Evolutionary conservation across 2,113 vertebrate genomes (phyloP).

Genomic region (Scomber scombrus): DNA sequence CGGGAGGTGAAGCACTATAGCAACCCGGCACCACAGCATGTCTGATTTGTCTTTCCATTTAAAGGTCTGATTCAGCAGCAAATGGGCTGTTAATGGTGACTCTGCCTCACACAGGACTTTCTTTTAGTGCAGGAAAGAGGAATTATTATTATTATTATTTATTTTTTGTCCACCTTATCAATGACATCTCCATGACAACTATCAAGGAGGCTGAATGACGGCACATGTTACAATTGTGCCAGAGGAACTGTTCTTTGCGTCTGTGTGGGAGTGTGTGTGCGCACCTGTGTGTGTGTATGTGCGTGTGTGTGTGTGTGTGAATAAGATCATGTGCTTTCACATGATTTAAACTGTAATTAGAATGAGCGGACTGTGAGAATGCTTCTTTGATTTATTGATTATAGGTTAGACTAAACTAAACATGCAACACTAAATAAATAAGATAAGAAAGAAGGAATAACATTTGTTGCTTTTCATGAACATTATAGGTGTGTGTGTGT

Average conservation of each 20-base stretch:
- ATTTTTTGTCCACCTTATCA: slow-evolving; percentile 73
- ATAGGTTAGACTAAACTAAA: background rate
- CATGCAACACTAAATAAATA: too few relatives aligned
- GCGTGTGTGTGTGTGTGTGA: slow-evolving; percentile 41
- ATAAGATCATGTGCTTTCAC: slow-evolving; percentile 11
- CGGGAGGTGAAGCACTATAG: slow-evolving; percentile 66
- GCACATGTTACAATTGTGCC: slow-evolving; percentile 67
- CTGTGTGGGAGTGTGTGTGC: slow-evolving; percentile 45
- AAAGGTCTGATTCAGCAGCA: slow-evolving; percentile 50
- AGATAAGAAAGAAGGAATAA: too few relatives aligned
- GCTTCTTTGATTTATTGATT: background rate
- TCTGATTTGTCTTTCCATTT: slow-evolving; percentile 54
- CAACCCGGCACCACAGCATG: slow-evolving; percentile 44
- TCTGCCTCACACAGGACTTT: slow-evolving; percentile 16
- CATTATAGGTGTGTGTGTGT: too few relatives aligned
- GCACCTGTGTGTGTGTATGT: slow-evolving; percentile 38
- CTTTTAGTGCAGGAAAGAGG: slow-evolving; percentile 46
- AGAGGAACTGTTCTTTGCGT: slow-evolving; percentile 60
- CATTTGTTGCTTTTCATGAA: too few relatives aligned
- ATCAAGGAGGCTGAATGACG: slow-evolving; percentile 68
- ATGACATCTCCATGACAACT: slow-evolving; percentile 86
- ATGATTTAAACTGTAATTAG: background rate
- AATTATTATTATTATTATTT: background rate
- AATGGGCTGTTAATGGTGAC: slow-evolving; percentile 20
- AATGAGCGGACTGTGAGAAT: background rate